Conservation (phyloP, 2,888 invertebrate species). For the Cataglyphis cursor region DNA sequence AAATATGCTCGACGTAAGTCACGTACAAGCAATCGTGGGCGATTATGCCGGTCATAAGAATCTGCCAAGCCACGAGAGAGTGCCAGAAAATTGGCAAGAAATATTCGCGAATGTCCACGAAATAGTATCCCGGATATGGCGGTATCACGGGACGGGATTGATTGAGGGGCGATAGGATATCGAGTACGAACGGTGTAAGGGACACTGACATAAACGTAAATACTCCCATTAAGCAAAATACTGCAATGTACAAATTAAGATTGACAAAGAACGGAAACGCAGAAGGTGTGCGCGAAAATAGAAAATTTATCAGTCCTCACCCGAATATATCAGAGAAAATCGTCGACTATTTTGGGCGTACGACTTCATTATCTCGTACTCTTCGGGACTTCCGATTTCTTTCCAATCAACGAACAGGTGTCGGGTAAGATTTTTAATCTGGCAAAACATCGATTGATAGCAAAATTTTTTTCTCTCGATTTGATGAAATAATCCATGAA, state of each 20-base stretch:
- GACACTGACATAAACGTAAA: constrained; percentile 6
- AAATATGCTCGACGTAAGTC: constrained; percentile 36
- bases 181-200: constrained; percentile 17
- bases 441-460: background rate
- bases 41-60: background rate
- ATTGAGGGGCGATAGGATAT: constrained; percentile 33
- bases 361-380: constrained; percentile 25
- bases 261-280: background rate
- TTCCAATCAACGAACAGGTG: constrained; percentile 4
- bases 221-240: background rate
- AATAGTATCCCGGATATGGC: constrained; percentile 30
- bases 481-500: background rate
- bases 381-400: background rate
- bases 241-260: constrained; percentile 21
- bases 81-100: constrained; percentile 39
- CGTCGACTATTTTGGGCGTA: constrained; percentile 5
- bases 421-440: constrained; percentile 17
- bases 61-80: background rate
- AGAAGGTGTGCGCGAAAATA: background rate
- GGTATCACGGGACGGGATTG: constrained; percentile 15
- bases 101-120: constrained; percentile 37
- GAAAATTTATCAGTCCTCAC: background rate
- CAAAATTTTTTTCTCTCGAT: background rate
- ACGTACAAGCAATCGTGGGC: constrained; percentile 26
- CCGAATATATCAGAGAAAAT: background rate